Evolutionary conservation across 2,888 invertebrate species (phyloP).

Genomic region (Cataglyphis livida): DNA sequence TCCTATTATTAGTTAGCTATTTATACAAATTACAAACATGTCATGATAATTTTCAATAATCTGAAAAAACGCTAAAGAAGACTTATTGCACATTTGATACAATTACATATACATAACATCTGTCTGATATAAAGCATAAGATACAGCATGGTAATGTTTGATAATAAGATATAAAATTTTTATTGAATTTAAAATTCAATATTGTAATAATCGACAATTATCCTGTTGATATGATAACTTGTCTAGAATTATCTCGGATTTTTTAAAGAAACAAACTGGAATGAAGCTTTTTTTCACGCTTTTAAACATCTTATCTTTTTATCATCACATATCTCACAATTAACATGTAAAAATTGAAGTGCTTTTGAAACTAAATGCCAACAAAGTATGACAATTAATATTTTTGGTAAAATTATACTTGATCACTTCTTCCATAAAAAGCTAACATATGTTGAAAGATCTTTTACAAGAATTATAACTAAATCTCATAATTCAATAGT

Average conservation of each 20-base stretch:
- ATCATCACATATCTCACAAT: conserved; percentile 1
- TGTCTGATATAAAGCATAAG: conserved; percentile 28
- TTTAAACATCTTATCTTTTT: background rate
- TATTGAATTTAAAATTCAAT: conserved; percentile 27
- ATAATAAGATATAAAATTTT: conserved; percentile 33
- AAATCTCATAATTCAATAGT: conserved; percentile 14
- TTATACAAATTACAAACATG: conserved; percentile 47
- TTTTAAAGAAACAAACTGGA: conserved; percentile 26
- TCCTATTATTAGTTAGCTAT: conserved; percentile 32
- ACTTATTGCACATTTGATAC: conserved; percentile 52
- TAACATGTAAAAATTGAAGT: conserved; percentile 19
- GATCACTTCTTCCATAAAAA: conserved; percentile 29
- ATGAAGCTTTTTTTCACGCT: conserved; percentile 13
- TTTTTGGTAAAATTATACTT: conserved; percentile 33
- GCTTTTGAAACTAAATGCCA: conserved; percentile 30
- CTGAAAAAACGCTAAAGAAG: conserved; percentile 33
- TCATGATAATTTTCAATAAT: conserved; percentile 47
- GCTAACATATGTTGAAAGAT: conserved; percentile 32
- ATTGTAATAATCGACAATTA: conserved; percentile 15
- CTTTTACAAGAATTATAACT: conserved; percentile 41
- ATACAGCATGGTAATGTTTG: conserved; percentile 27
- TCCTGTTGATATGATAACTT: background rate
- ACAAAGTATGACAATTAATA: conserved; percentile 26
- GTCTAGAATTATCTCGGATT: conserved; percentile 9
- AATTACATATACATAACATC: conserved; percentile 30